Evolutionary conservation across 1,140 invertebrate species (phyloP).

Genomic region (Drosophila kohkoa): DNA sequence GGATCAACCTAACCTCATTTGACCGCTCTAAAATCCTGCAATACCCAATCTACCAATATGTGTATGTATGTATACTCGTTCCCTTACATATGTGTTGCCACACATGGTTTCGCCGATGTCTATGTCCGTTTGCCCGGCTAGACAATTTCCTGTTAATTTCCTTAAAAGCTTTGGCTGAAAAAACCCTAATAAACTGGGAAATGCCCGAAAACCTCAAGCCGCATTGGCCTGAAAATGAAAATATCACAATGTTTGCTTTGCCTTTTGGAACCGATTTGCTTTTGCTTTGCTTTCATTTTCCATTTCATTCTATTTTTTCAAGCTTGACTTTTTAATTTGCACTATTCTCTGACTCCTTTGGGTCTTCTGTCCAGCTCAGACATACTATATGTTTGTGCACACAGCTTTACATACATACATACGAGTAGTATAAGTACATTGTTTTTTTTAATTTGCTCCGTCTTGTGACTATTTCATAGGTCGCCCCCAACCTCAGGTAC

Average conservation of each 20-base stretch:
- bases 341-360: constrained; percentile 51
- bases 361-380: no score
- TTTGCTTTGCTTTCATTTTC: constrained; percentile 29
- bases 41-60: background rate
- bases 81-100: constrained; percentile 15
- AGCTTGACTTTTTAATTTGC: constrained; percentile 82
- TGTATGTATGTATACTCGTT: background rate
- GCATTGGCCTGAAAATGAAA: constrained; percentile 67
- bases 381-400: no score
- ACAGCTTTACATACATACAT: background rate
- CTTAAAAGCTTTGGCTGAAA: constrained; percentile 79
- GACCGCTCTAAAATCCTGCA: constrained; percentile 8
- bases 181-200: constrained; percentile 26
- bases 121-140: constrained; percentile 66
- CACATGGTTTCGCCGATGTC: constrained; percentile 50
- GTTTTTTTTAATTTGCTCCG: constrained; percentile 8
- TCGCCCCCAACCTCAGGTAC: constrained; percentile 88
- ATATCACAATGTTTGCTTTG: constrained; percentile 77
- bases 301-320: constrained; percentile 38
- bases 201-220: constrained; percentile 34
- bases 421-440: constrained; percentile 26
- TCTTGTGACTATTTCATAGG: constrained; percentile 79
- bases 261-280: constrained; percentile 33
- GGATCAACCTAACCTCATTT: constrained; percentile 38
- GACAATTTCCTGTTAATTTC: constrained; percentile 84